These are phyloP conservation scores for Cyaniris semiargus DNA, from an alignment of 2,888 invertebrate species.

Conservation along the genomic window DNA sequence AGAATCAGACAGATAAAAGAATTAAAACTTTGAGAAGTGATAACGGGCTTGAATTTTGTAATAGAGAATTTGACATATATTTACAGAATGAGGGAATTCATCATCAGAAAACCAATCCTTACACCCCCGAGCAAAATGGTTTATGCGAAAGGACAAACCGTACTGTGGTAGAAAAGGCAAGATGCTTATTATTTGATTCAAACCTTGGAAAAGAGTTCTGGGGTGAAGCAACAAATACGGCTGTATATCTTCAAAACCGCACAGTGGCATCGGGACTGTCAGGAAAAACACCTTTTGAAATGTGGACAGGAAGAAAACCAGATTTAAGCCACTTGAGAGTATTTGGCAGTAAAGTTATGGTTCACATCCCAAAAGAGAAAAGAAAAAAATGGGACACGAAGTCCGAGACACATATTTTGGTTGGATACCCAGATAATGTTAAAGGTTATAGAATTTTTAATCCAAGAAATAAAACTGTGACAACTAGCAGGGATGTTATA, in stretches of 20 bases:
- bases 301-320: neutral
- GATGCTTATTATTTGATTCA: neutral
- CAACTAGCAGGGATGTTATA: too few relatives aligned
- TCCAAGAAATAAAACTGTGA: too few relatives aligned
- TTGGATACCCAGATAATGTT: too few relatives aligned
- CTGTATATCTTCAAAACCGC: too few relatives aligned
- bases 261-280: too few relatives aligned
- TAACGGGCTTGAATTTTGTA: neutral
- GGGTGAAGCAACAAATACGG: neutral
- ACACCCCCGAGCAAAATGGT: neutral
- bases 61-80: neutral
- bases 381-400: neutral
- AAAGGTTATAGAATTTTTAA: too few relatives aligned
- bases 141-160: neutral
- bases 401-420: neutral
- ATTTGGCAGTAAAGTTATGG: neutral
- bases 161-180: neutral
- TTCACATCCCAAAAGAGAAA: neutral
- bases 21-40: neutral
- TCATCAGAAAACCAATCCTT: constrained; percentile 15
- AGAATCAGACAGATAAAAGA: too few relatives aligned
- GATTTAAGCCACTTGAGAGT: neutral
- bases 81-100: constrained; percentile 10
- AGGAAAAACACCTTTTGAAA: too few relatives aligned
- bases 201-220: neutral